Evolutionary conservation across 2,113 vertebrate genomes (phyloP).

Genomic region (Sporophila hypoxantha): DNA sequence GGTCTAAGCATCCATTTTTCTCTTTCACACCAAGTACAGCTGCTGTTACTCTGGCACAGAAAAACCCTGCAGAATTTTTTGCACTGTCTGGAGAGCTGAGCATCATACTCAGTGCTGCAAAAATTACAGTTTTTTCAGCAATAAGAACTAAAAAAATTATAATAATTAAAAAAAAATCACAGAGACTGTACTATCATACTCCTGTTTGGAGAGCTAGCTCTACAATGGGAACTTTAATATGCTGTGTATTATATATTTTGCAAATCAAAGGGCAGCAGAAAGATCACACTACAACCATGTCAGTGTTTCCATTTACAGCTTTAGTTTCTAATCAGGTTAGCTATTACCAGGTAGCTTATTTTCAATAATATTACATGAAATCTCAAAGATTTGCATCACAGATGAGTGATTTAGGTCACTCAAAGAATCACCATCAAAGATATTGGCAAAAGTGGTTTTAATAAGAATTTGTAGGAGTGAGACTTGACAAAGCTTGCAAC

Average conservation of each 20-base stretch:
- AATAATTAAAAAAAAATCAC: not conserved
- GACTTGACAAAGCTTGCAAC: not conserved
- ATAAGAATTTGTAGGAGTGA: not conserved
- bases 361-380: not conserved
- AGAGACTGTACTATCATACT: not conserved
- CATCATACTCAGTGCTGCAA: not conserved
- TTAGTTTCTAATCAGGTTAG: not conserved
- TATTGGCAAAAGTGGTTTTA: not conserved
- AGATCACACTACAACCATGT: not conserved
- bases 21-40: not conserved
- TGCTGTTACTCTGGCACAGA: conserved; percentile 6
- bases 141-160: not conserved
- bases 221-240: not conserved
- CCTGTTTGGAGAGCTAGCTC: not conserved
- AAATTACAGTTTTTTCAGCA: not conserved
- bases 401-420: not conserved
- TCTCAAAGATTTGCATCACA: not conserved
- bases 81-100: not conserved
- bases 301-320: not conserved
- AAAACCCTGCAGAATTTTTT: not conserved
- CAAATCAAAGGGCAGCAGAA: not conserved
- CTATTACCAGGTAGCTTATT: not conserved
- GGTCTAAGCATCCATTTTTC: not conserved
- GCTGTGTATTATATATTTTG: not conserved
- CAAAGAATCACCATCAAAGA: not conserved